phyloP scores from a whole-genome alignment of 2,797 vertebrate species.

The Lepus townsendii region DNA sequence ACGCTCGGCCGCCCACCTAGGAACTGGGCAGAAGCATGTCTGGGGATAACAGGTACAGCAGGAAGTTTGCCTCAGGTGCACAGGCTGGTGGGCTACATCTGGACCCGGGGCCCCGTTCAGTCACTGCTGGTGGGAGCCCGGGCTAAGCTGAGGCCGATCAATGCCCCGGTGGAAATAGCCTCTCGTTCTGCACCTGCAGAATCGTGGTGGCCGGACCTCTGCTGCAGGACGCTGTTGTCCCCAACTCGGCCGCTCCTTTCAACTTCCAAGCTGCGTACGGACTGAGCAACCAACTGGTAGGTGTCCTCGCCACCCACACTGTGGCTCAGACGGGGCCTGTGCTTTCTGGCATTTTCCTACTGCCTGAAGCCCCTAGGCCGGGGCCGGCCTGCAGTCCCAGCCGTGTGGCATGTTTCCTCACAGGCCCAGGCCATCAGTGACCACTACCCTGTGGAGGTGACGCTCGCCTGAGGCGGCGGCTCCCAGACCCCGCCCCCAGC shows the following conservation, averaged over 20 bases:
- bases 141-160: neutral
- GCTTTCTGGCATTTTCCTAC: neutral
- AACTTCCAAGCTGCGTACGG: constrained; percentile 89
- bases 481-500: neutral
- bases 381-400: no score
- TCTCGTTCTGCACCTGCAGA: constrained; percentile 81
- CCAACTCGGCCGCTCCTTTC: constrained; percentile 87
- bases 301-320: neutral
- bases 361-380: no score
- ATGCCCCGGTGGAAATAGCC: no score
- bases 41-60: neutral
- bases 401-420: neutral
- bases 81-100: no score
- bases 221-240: constrained; percentile 85
- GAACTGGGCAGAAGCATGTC: no score
- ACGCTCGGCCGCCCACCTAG: neutral
- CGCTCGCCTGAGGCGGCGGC: neutral
- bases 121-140: no score
- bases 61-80: neutral
- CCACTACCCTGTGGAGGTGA: constrained; percentile 93
- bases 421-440: constrained; percentile 93
- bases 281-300: constrained; percentile 89
- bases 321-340: accelerated
- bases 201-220: constrained; percentile 90
- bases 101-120: no score